These are phyloP conservation scores for Ptychadena robeensis DNA, from an alignment of 2,797 vertebrate genomes.

Conservation along the genomic window DNA sequence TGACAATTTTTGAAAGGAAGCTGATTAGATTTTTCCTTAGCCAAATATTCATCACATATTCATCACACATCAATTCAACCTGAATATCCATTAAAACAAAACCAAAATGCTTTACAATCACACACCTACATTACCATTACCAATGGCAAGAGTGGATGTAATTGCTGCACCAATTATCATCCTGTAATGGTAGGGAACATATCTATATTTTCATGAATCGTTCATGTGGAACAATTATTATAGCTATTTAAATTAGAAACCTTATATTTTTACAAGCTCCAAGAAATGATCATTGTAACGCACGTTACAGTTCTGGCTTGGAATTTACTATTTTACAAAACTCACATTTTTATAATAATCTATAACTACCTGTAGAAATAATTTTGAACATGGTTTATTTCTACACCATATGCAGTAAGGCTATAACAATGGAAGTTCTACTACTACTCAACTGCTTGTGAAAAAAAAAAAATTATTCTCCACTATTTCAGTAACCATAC, in stretches of 20 bases:
- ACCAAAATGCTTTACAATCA: neutral
- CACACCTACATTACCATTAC: neutral
- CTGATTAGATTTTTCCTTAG: conserved; percentile 26
- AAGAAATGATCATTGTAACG: neutral
- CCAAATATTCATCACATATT: conserved; percentile 23
- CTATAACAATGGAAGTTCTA: too few species aligned
- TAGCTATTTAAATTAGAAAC: neutral
- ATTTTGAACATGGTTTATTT: too few species aligned
- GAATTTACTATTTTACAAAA: neutral
- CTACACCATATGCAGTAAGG: neutral
- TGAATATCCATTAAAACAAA: neutral
- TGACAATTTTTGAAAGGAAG: conserved; percentile 23
- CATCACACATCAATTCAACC: conserved; percentile 29
- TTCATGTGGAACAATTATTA: conserved; percentile 5
- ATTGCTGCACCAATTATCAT: neutral
- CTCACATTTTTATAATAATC: neutral
- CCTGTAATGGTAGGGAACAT: neutral
- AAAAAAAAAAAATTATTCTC: too few species aligned
- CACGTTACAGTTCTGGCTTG: neutral
- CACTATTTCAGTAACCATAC: too few species aligned
- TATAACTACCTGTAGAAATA: too few species aligned
- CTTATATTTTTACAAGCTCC: neutral
- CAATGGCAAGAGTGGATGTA: neutral
- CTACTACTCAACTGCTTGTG: too few species aligned
- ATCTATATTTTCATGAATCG: neutral